Percentiles rank a stretch among this genome's conserved stretches.
Evolutionary conservation across 1,140 invertebrate genomes (phyloP).

Genomic region (Lepidurus packardi): DNA sequence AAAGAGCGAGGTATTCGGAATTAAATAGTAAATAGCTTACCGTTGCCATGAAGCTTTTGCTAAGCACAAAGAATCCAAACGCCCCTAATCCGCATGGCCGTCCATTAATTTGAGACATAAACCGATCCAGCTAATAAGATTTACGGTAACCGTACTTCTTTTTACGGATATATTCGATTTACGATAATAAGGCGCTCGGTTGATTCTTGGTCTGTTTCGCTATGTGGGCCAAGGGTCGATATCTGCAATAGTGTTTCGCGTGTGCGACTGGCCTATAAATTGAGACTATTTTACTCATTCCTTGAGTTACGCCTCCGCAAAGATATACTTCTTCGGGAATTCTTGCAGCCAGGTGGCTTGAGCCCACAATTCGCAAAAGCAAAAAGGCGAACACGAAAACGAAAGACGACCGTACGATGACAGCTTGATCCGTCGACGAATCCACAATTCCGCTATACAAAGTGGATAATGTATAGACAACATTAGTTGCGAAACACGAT

Average conservation of each 20-base stretch:
- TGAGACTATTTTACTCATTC: neutral
- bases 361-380: neutral
- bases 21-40: neutral
- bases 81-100: neutral
- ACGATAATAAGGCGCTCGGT: slow-evolving; percentile 2
- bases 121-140: neutral
- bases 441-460: neutral
- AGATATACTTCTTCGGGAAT: neutral
- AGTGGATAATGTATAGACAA: neutral
- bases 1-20: neutral
- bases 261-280: neutral
- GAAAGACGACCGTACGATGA: neutral
- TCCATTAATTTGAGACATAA: neutral
- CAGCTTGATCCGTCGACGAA: neutral
- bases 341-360: neutral
- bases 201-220: neutral
- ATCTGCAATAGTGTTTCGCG: neutral
- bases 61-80: neutral
- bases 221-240: neutral
- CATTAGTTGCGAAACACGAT: slow-evolving; percentile 5
- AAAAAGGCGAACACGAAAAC: neutral
- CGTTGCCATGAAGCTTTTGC: slow-evolving; percentile 7
- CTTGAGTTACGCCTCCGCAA: neutral
- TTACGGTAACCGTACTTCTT: neutral
- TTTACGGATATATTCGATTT: neutral